phyloP scores from a whole-genome alignment of 2,113 vertebrate species.

The Lasiurus borealis region DNA sequence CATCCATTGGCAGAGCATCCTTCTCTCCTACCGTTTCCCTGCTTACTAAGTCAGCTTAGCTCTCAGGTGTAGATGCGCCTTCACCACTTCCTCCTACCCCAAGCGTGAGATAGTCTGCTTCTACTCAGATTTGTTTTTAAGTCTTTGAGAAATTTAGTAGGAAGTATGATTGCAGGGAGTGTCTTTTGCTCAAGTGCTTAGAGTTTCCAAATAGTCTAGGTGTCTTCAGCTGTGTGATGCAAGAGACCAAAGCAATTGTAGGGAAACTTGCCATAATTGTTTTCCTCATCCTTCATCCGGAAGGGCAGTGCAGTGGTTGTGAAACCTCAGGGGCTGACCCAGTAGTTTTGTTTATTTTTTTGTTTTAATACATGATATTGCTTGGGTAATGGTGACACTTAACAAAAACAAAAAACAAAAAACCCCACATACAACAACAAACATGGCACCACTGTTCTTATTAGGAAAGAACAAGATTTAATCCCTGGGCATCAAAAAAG shows the following conservation, averaged over 20 bases:
- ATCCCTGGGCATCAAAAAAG: neutral
- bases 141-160: constrained; percentile 62
- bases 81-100: neutral
- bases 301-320: neutral
- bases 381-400: neutral
- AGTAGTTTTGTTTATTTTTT: neutral
- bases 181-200: constrained; percentile 62
- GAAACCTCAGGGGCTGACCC: neutral
- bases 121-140: constrained; percentile 77
- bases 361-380: neutral
- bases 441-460: neutral
- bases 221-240: constrained; percentile 67
- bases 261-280: neutral
- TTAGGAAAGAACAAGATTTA: neutral
- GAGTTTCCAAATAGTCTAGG: constrained; percentile 61
- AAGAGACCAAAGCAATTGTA: constrained; percentile 13
- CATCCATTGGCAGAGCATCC: neutral
- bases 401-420: neutral
- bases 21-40: neutral
- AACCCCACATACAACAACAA: neutral
- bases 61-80: rapidly evolving
- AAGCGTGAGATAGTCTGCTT: neutral
- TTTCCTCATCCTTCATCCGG: neutral
- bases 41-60: neutral
- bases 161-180: constrained; percentile 62